A percentile compares a stretch with the other conserved stretches of the same genome.
These are phyloP conservation scores for Dipodomys ordii DNA, from an alignment of 2,113 vertebrate genomes.

Conservation along the genomic window DNA sequence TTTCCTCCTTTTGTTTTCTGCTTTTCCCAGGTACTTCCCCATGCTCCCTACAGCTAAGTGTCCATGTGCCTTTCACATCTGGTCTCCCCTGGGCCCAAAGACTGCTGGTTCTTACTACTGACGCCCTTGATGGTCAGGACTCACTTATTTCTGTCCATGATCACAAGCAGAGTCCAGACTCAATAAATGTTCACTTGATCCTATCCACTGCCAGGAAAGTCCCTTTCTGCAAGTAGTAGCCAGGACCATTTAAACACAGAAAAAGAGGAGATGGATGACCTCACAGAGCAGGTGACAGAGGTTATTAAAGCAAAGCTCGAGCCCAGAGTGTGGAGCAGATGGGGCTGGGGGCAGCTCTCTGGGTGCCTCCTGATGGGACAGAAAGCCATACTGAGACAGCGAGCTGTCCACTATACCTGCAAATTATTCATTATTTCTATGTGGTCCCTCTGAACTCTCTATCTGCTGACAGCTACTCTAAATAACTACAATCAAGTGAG, in stretches of 20 bases:
- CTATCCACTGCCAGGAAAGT: neutral
- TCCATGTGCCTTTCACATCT: neutral
- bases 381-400: neutral
- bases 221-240: neutral
- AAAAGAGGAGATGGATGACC: neutral
- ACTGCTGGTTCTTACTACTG: neutral
- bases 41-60: too few relatives aligned
- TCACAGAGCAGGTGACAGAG: neutral
- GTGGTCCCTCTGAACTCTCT: constrained; percentile 48
- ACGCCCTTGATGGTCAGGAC: fast-evolving
- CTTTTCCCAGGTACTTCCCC: neutral
- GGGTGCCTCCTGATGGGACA: neutral
- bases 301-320: constrained; percentile 17
- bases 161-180: neutral
- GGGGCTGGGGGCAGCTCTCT: neutral
- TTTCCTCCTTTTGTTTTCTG: neutral
- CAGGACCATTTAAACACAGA: neutral
- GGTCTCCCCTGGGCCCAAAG: neutral
- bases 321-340: neutral
- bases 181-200: neutral
- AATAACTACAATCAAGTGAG: constrained; percentile 25
- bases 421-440: constrained; percentile 50
- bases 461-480: constrained; percentile 58
- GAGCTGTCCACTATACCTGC: constrained; percentile 12
- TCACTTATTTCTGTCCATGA: neutral